phyloP scores from a whole-genome alignment of 1,140 invertebrate genomes.

The Archegozetes longisetosus region DNA sequence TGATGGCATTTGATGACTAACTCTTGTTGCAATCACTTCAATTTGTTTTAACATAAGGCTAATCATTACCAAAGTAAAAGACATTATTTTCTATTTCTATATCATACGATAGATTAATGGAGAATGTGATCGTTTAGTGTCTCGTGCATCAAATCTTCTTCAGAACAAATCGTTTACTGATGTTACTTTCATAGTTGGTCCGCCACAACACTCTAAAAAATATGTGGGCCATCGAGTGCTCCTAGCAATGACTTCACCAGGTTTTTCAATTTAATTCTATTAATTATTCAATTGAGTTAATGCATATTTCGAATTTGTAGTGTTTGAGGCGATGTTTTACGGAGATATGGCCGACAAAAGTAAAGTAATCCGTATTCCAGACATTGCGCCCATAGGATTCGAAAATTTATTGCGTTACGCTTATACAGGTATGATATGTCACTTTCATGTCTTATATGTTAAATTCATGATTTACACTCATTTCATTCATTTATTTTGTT shows the following conservation, averaged over 20 bases:
- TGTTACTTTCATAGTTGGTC: conserved; percentile 26
- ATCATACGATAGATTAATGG: conserved; percentile 12
- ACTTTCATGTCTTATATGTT: too few species aligned
- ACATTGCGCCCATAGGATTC: conserved; percentile 25
- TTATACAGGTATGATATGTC: conserved; percentile 16
- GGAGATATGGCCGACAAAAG: conserved; percentile 27
- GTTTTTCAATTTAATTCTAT: too few species aligned
- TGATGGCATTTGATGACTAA: too few species aligned
- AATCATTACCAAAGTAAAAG: too few species aligned
- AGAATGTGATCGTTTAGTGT: conserved; percentile 2
- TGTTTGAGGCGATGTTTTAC: conserved; percentile 27
- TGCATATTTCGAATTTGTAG: conserved; percentile 15
- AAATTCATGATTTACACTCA: not conserved
- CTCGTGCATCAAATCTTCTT: conserved; percentile 18
- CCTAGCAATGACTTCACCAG: conserved; percentile 24
- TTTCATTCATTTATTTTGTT: not conserved
- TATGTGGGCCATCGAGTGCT: conserved; percentile 26
- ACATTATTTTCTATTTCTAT: too few species aligned
- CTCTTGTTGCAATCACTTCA: too few species aligned
- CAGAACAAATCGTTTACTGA: conserved; percentile 26
- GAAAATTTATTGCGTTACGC: conserved; percentile 25
- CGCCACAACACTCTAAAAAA: conserved; percentile 24
- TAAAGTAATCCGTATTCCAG: conserved; percentile 25
- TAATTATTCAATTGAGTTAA: not conserved
- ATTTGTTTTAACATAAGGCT: too few species aligned